Evolutionary conservation across 2,888 invertebrate species (phyloP).

Genomic region (Metalampra italica): DNA sequence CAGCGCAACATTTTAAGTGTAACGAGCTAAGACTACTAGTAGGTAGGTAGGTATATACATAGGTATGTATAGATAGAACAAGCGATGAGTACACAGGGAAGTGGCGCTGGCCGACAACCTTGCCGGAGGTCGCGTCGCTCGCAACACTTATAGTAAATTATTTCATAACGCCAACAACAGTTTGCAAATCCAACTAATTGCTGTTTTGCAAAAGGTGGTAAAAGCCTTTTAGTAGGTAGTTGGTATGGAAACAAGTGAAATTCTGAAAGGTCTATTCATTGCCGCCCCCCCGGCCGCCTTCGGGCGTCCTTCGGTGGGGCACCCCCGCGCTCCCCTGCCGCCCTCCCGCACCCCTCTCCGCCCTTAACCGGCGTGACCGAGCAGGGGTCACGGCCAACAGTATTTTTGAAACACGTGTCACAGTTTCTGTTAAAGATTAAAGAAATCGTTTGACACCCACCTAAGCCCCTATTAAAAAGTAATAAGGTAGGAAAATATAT

Average conservation of each 20-base stretch:
- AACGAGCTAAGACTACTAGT: background rate
- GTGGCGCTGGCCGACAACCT: slow-evolving; percentile 68
- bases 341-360: slow-evolving; percentile 16
- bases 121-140: slow-evolving; percentile 72
- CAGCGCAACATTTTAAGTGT: too few relatives aligned
- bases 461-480: background rate
- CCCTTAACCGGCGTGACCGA: slow-evolving; percentile 52
- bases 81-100: slow-evolving; percentile 66
- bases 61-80: slow-evolving; percentile 19
- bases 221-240: slow-evolving; percentile 20
- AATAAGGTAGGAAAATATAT: background rate
- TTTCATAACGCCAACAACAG: slow-evolving; percentile 57
- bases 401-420: slow-evolving; percentile 54
- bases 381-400: slow-evolving; percentile 66
- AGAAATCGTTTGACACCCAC: background rate
- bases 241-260: slow-evolving; percentile 31
- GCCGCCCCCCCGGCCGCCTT: slow-evolving; percentile 15
- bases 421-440: slow-evolving; percentile 23
- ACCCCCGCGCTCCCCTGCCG: slow-evolving; percentile 13
- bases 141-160: slow-evolving; percentile 64
- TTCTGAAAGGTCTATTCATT: slow-evolving; percentile 31
- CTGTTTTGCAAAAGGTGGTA: slow-evolving; percentile 18
- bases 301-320: slow-evolving; percentile 18
- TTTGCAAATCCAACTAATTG: slow-evolving; percentile 38
- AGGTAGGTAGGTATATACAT: background rate